phyloP scores from a whole-genome alignment of 1,140 invertebrate species.

The Chrysopa pallens region DNA sequence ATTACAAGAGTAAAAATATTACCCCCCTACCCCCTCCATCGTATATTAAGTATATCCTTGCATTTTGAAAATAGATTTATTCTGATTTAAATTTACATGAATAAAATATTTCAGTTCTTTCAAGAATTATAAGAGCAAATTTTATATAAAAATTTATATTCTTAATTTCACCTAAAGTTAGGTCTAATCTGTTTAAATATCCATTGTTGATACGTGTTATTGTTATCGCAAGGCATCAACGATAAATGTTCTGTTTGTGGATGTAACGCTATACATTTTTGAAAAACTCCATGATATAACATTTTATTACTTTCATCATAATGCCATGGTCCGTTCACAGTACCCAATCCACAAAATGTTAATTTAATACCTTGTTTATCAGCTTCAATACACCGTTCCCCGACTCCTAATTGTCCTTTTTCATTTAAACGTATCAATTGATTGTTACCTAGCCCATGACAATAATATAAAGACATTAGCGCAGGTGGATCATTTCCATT shows the following conservation, averaged over 20 bases:
- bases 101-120: too few relatives aligned
- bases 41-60: too few relatives aligned
- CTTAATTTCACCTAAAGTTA: constrained; percentile 24
- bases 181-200: constrained; percentile 60
- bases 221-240: constrained; percentile 60
- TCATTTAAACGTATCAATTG: constrained; percentile 85
- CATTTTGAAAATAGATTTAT: too few relatives aligned
- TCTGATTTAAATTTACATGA: too few relatives aligned
- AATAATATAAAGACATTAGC: constrained; percentile 32
- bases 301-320: constrained; percentile 63
- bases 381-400: constrained; percentile 87
- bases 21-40: too few relatives aligned
- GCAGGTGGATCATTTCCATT: constrained; percentile 19
- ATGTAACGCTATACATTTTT: constrained; percentile 74
- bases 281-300: constrained; percentile 57
- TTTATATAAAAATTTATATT: constrained; percentile 24
- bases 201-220: constrained; percentile 81
- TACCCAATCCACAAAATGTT: constrained; percentile 75
- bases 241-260: constrained; percentile 60
- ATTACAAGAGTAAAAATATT: too few relatives aligned
- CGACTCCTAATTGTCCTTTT: constrained; percentile 85
- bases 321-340: constrained; percentile 83
- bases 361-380: constrained; percentile 70
- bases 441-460: constrained; percentile 91
- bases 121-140: too few relatives aligned